These are phyloP conservation scores for Saccopteryx bilineata DNA, from an alignment of 2,113 vertebrate species.

Conservation along the genomic window DNA sequence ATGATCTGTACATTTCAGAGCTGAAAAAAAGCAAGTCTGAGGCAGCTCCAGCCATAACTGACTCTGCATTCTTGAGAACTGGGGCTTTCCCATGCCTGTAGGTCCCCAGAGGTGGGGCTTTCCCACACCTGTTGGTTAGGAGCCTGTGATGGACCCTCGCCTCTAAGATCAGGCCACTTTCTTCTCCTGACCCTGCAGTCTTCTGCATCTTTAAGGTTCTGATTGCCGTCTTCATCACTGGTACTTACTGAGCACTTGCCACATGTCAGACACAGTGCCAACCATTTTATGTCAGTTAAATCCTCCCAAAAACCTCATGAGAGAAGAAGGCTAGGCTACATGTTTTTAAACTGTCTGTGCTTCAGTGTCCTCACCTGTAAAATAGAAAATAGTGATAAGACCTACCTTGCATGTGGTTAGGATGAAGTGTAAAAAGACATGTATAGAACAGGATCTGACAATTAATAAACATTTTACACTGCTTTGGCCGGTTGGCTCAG, in stretches of 20 bases:
- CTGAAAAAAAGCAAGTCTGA: neutral
- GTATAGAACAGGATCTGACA: neutral
- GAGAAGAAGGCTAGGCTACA: neutral
- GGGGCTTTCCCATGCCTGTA: neutral
- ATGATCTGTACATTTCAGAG: neutral
- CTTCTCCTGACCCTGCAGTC: neutral
- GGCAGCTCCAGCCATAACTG: rapidly evolving
- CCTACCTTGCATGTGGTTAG: neutral
- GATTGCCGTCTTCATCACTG: neutral
- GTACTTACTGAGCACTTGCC: neutral
- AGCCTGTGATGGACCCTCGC: rapidly evolving
- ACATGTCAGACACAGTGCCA: neutral
- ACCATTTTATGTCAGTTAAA: neutral
- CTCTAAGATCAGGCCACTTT: neutral
- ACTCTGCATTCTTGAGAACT: neutral
- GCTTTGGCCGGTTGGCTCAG: too few species aligned
- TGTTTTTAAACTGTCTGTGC: neutral
- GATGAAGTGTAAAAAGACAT: neutral
- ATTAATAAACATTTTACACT: rapidly evolving
- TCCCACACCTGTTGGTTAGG: too few species aligned
- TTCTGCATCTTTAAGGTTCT: neutral
- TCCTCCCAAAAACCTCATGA: neutral
- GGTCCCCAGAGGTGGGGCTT: too few species aligned
- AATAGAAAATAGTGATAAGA: neutral
- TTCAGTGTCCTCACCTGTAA: neutral